phyloP scores from a whole-genome alignment of 2,888 invertebrate genomes.

The Apoda limacodes region DNA sequence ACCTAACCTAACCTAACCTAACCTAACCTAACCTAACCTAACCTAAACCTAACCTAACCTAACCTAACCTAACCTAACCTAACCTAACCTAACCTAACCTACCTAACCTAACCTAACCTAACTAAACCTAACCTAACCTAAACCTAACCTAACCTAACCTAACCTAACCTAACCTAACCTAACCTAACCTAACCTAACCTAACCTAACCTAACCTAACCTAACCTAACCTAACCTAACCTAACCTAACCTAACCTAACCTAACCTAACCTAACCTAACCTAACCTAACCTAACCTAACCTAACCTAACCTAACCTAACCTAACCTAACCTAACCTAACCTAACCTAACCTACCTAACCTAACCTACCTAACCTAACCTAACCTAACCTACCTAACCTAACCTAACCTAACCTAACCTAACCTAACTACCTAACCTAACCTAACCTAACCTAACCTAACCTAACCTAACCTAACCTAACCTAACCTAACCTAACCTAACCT shows the following conservation, averaged over 20 bases:
- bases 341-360: too few species aligned
- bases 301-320: constrained; percentile 15
- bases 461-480: constrained; percentile 16
- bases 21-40: constrained; percentile 18
- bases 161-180: too few species aligned
- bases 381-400: too few species aligned
- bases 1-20: constrained; percentile 21
- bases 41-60: too few species aligned
- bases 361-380: too few species aligned
- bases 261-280: constrained; percentile 18
- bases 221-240: constrained; percentile 7
- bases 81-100: constrained; percentile 19
- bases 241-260: constrained; percentile 16
- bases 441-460: constrained; percentile 19
- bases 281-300: constrained; percentile 18
- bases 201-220: too few species aligned
- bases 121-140: too few species aligned
- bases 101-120: too few species aligned
- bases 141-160: too few species aligned
- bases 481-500: constrained; percentile 19
- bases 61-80: constrained; percentile 12
- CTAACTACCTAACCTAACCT: constrained; percentile 20
- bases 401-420: too few species aligned
- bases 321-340: constrained; percentile 19
- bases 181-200: too few species aligned